Base-by-base conservation (phyloP, 2,113 vertebrate species). In the Archilochus colubris region DNA sequence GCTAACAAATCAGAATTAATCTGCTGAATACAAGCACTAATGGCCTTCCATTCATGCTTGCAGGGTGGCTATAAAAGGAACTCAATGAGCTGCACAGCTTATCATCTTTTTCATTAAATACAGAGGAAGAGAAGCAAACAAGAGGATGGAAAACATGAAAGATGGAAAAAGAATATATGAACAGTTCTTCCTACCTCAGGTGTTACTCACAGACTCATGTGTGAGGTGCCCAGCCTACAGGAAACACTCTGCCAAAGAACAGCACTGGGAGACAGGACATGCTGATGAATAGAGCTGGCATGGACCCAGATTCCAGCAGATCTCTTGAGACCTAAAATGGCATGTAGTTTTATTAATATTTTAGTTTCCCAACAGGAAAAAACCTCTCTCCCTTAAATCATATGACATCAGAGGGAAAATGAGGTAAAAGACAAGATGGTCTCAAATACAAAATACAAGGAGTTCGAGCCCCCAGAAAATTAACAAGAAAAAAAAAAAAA, bases 201-300 rank as follows among this genome's bases (percentile, higher is more conserved):
- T 40, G 8, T 5, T 91, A 10, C 9, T 59, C 43, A 12, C 5
- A 24, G 22, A 38, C 22, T 4, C 0, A 0, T 33, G 7, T 10
- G 33, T 58, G 10, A 82, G 0, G 2, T 57, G 40, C 24, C 22
- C 1, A 3, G 4, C 30, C 53, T 54, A 54, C 43, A 57, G 43
- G 36, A 78, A 17, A 25, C 20, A 6, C 4, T 55, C 10, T 68
- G 40, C 2, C 36, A 58, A 61, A 75, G 38, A 75, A 28, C 2
- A 46, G 15, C 0, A 0, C 28, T 58, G 27, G 17, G 12, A 72
- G 12, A 63, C 1, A 33, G 8, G 25, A 48, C 3, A 5, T 9
- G 13, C 4, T 64, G 72, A 46, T 30, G 8, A 25, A 3, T 1
- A 51, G 33, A 55, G 7, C 30, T 88, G 55, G 3, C 12, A 18